Percentiles rank a stretch among this genome's conserved stretches.
Conservation (phyloP, 2,888 invertebrate genomes). For the Gryllus longicercus region DNA sequence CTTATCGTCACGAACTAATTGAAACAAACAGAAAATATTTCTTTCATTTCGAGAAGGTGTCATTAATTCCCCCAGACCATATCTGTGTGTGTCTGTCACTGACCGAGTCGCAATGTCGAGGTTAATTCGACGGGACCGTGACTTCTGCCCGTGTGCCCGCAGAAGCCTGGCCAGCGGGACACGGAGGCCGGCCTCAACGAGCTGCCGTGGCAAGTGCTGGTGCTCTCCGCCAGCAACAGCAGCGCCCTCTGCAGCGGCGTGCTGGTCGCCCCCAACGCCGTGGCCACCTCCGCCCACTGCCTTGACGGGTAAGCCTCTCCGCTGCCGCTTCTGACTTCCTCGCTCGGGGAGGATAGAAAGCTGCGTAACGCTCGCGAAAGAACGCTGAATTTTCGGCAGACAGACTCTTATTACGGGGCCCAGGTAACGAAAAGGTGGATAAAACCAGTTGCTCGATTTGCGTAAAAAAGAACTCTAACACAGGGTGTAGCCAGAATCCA, state of each 20-base stretch:
- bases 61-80: background rate
- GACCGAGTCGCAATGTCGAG: background rate
- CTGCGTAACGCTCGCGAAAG: too few relatives aligned
- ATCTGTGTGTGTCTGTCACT: background rate
- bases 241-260: constrained; percentile 76
- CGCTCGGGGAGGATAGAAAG: too few relatives aligned
- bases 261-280: constrained; percentile 68
- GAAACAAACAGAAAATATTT: background rate
- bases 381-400: too few relatives aligned
- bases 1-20: background rate
- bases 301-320: constrained; percentile 63
- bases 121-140: background rate
- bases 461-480: too few relatives aligned
- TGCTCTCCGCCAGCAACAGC: constrained; percentile 66
- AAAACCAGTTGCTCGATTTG: too few relatives aligned
- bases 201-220: constrained; percentile 85
- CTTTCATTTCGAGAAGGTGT: background rate
- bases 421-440: too few relatives aligned
- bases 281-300: constrained; percentile 76
- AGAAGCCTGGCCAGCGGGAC: constrained; percentile 32
- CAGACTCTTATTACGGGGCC: too few relatives aligned
- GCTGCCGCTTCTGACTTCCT: background rate
- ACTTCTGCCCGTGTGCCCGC: background rate
- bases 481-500: too few relatives aligned
- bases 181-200: constrained; percentile 71